Evolutionary conservation across 2,113 vertebrate species (phyloP), one percentile per base, ranked within the genome.

Genomic region (Erythrolamprus reginae): DNA sequence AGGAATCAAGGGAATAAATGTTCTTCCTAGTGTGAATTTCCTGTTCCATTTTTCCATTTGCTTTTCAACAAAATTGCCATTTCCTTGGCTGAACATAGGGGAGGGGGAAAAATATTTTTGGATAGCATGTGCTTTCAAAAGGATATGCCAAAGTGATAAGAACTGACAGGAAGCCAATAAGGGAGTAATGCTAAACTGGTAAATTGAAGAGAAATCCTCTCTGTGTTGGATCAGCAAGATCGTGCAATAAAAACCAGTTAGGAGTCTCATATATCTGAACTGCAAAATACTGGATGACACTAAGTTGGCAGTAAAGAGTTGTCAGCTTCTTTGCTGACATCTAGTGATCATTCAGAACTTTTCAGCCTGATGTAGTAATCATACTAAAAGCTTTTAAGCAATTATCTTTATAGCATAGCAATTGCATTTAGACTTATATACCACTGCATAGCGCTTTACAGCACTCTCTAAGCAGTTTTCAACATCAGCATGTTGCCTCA

Each of bases 1-100:
- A 90, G 84, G 19, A 84, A 56, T n/a, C 47, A 86, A 91, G 92
- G 28, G 38, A 87, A 87, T 92, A 88, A 1, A 92, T 91, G 70
- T 13, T 88, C 23, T 91, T 93, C 33, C 42, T 86, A 1, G 0
- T 50, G n/a, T 92, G 3, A 45, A 10, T 89, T 24, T 90, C 1
- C 21, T 77, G 48, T 50, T 48, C 19, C 47, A 50, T 48, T n/a
- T 50, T 52, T 12, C 26, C 26, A 85, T 61, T 65, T n/a, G 3
- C 12, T 84, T 94, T 86, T 77, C 89, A 89, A 51, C 1, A 33
- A 92, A 10, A 10, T 85, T 87, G n/a, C 86, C 47, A 33, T 90
- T 92, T 88, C 61, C 42, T 24, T n/a, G 55, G 1, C 51, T 61
- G 90, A 89, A 92, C 3, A 9, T 24, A 10, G 15, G 3, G 42